These are phyloP conservation scores for Sparidentex hasta DNA, from an alignment of 2,797 vertebrate species.

Conservation along the genomic window DNA sequence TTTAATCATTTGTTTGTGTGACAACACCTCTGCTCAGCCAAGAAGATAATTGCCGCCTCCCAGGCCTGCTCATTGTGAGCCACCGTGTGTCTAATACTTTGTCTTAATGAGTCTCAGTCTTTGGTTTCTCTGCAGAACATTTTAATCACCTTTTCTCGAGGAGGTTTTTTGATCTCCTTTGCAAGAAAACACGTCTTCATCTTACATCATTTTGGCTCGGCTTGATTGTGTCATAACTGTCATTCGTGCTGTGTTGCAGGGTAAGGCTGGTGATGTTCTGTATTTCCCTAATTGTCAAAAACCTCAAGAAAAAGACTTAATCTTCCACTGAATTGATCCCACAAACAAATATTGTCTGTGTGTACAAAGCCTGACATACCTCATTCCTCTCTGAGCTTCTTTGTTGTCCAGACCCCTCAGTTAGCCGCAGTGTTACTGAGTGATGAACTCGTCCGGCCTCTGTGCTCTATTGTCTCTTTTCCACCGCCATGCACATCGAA, in stretches of 20 bases:
- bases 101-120: background rate
- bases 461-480: background rate
- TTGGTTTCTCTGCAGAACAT: background rate
- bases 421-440: background rate
- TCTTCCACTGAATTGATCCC: background rate
- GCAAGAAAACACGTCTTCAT: background rate
- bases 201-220: constrained; percentile 1
- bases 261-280: background rate
- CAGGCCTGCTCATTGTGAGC: background rate
- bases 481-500: too few relatives aligned
- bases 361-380: background rate
- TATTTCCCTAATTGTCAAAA: background rate
- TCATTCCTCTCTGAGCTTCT: background rate
- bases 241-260: background rate
- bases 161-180: background rate
- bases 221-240: background rate
- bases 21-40: background rate
- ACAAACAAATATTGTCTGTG: background rate
- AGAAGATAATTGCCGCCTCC: background rate
- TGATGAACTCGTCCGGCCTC: background rate
- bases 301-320: background rate
- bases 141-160: background rate
- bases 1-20: background rate
- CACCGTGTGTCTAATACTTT: background rate
- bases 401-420: background rate